Percentiles rank a stretch among this genome's conserved stretches.
Evolutionary conservation across 2,888 invertebrate genomes (phyloP).

Genomic region (Dorcus parallelipipedus): DNA sequence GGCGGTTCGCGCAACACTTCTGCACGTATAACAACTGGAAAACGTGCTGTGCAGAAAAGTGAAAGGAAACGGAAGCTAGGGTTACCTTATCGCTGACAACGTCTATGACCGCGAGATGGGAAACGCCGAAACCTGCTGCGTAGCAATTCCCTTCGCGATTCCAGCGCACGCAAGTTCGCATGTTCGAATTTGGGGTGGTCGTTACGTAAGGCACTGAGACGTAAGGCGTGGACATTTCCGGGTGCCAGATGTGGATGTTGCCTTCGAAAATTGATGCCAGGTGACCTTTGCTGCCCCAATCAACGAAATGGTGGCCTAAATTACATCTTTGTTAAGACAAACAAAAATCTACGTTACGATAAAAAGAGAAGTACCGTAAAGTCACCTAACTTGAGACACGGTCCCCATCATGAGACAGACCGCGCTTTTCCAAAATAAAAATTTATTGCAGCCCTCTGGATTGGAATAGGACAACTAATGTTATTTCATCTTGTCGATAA

Average conservation of each 20-base stretch:
- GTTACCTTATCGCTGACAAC: slow-evolving; percentile 1
- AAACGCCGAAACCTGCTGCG: slow-evolving; percentile 6
- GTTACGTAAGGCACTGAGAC: neutral
- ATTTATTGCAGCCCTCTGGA: too few relatives aligned
- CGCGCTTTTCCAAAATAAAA: too few relatives aligned
- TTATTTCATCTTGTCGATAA: too few relatives aligned
- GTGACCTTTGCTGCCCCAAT: slow-evolving; percentile 7
- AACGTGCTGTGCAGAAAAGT: neutral
- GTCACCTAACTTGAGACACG: too few relatives aligned
- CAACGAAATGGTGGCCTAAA: slow-evolving; percentile 8
- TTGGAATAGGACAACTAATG: too few relatives aligned
- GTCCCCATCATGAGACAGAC: too few relatives aligned
- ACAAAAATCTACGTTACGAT: too few relatives aligned
- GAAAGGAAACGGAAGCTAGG: neutral
- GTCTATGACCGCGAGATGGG: slow-evolving; percentile 3
- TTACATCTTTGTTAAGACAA: too few relatives aligned
- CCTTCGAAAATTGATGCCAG: slow-evolving; percentile 2
- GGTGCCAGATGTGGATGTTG: slow-evolving; percentile 8
- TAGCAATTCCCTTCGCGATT: slow-evolving; percentile 1
- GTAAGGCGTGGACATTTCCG: neutral
- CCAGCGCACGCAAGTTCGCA: slow-evolving; percentile 3
- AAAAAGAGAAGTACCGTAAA: too few relatives aligned
- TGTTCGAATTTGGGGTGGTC: neutral
- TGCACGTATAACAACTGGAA: neutral
- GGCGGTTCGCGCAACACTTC: slow-evolving; percentile 1